phyloP scores from a whole-genome alignment of 2,113 vertebrate genomes.

The Grallaria varia region DNA sequence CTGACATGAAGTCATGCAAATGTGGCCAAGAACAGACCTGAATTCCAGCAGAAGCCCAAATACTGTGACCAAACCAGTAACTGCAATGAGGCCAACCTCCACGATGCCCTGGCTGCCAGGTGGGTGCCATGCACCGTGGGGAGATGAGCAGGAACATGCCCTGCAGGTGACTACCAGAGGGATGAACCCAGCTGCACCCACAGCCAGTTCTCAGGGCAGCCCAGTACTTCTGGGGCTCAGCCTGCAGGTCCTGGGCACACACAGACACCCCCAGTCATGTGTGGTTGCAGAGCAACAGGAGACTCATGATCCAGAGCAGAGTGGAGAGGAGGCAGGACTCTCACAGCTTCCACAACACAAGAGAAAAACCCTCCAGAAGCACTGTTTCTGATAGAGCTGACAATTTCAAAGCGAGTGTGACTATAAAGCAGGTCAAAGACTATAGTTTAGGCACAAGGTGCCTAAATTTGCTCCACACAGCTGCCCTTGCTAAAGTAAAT shows the following conservation, averaged over 20 bases:
- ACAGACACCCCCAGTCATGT: not conserved
- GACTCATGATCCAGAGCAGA: not conserved
- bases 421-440: not conserved
- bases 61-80: not conserved
- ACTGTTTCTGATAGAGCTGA: not conserved
- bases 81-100: not conserved
- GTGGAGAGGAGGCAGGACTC: not conserved
- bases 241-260: not conserved
- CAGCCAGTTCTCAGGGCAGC: not conserved
- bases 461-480: not conserved
- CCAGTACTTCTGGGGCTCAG: not conserved
- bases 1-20: not conserved
- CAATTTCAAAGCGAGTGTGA: not conserved
- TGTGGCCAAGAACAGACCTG: not conserved
- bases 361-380: not conserved
- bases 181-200: not conserved
- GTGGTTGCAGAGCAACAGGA: not conserved
- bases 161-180: not conserved
- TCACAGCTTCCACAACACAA: not conserved
- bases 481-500: not conserved
- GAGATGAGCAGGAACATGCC: not conserved
- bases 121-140: not conserved
- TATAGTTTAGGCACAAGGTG: not conserved
- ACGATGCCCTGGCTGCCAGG: not conserved
- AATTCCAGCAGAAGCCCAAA: not conserved